Evolutionary conservation across 2,888 invertebrate species (phyloP).

Genomic region (Cenopis cana): DNA sequence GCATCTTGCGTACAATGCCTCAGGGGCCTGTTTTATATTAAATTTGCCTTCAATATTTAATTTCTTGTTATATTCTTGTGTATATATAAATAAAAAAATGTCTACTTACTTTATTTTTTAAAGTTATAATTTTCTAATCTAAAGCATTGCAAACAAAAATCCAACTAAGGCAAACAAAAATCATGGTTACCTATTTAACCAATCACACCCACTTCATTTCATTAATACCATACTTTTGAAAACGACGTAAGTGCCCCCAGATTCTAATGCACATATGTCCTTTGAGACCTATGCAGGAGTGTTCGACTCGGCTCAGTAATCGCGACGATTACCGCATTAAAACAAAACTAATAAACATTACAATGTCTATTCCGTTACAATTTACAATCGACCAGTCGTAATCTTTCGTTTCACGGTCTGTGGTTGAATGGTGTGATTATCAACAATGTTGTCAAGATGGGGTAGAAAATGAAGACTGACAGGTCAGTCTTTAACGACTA

Average conservation of each 20-base stretch:
- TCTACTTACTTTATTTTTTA: neutral
- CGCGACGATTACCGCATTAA: constrained; percentile 53
- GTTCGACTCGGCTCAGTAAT: constrained; percentile 53
- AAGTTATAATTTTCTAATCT: neutral
- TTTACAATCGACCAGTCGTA: constrained; percentile 59
- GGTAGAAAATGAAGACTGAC: constrained; percentile 43
- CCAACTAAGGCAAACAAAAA: neutral
- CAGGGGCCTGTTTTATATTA: no score
- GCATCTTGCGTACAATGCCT: no score
- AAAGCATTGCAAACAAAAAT: neutral
- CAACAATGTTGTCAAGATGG: constrained; percentile 60
- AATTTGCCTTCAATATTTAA: no score
- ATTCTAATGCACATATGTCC: constrained; percentile 6
- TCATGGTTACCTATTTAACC: constrained; percentile 8
- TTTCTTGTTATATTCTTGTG: no score
- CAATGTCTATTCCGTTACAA: constrained; percentile 54
- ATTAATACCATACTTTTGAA: neutral
- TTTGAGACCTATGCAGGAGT: neutral
- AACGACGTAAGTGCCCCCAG: neutral
- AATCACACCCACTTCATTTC: neutral
- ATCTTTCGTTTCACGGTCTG: constrained; percentile 66
- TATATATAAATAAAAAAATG: no score
- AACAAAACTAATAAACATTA: constrained; percentile 55
- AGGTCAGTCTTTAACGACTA: neutral
- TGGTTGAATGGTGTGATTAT: constrained; percentile 56